Evolutionary conservation across 2,113 vertebrate species (phyloP), one percentile per base, ranked within the genome.

Genomic region (Symphodus melops): DNA sequence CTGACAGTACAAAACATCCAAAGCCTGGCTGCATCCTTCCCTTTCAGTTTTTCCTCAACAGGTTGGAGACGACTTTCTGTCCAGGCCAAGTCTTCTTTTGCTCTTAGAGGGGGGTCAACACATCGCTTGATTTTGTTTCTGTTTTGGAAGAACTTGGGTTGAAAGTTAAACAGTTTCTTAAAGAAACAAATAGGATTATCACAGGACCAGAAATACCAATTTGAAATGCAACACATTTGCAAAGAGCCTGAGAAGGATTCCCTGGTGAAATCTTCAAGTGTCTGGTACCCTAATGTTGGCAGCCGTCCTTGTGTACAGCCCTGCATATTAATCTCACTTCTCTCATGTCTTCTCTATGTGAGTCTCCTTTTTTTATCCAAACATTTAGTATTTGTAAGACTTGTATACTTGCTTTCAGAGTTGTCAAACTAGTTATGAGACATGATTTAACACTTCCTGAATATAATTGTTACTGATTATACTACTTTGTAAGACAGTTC

Each of bases 321-420:
- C 25, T 60, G 37, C 51, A 42, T 62, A 67, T 28, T 39, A 36
- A 71, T 65, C 65, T 46, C 23, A 63, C 55, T n/a, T 42, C 53
- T 36, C 48, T 33, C 23, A 3, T 44, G 48, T 74, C 72, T 75
- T 62, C 36, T 69, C 17, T 71, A 36, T 5, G 36, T 67, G 62
- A 20, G 19, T 55, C 58, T 33, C 42, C 49, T 13, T 64, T 72
- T 76, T 48, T 17, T 19, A 84, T 87, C 68, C 68, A 37, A 78
- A 65, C 64, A 58, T 75, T 77, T 88, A 76, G 82, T 68, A 81
- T 82, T 88, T 87, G 72, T 88, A 89, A 89, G 66, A 79, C 77
- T 75, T 87, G 84, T 86, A n/a, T n/a, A n/a, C n/a, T n/a, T n/a
- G n/a, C n/a, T n/a, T n/a, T n/a, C n/a, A n/a, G n/a, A n/a, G n/a